Base-by-base conservation (phyloP, 2,113 vertebrate species). In the Terrapene triunguis region DNA sequence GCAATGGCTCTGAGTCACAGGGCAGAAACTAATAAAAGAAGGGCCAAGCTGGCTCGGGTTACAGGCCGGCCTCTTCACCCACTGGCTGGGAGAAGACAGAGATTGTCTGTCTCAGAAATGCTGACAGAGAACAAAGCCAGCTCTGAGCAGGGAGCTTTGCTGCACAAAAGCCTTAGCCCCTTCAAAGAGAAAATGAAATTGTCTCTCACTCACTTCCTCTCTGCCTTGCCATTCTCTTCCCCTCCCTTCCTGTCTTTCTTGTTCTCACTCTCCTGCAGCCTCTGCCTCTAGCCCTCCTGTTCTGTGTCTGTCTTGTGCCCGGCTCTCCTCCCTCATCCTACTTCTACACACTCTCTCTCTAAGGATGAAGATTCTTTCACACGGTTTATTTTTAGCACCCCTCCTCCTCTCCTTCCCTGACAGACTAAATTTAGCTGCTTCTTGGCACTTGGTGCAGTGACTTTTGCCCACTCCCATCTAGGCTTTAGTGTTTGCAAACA, bases 141-240 rank as follows among this genome's bases (percentile, higher is more conserved):
- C 47, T 84, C 1, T 0, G 2, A 42, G 54, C 55, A 5, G 0
- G 35, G 48, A 69, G 44, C n/a, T 27, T 7, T 24, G 27, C 42
- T 51, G 38, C 85, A 80, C 35, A 8, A 79, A 82, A 89, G 8
- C 38, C 69, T 72, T 65, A 74, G 32, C 42, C 53, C 14, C 80
- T 89, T 42, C 17, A 82, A 21, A 72, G 80, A 85, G 25, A 84
- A 76, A 94, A 83, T 59, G 55, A 93, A 86, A 44, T 24, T 83
- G 42, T 57, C 10, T 47, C 85, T 72, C 50, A 24, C 55, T 95
- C 80, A 22, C 79, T 48, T 59, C 8, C 74, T 85, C 92, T 19
- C 87, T 48, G 57, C 79, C 42, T 76, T 4, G 9, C 42, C 10
- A 22, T 25, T 44, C 72, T 76, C 72, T 44, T 42, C 38, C 51